A percentile compares a stretch with the other conserved stretches of the same genome.
Evolutionary conservation across 2,888 invertebrate species (phyloP).

Genomic region (Acanthopleura granulata): DNA sequence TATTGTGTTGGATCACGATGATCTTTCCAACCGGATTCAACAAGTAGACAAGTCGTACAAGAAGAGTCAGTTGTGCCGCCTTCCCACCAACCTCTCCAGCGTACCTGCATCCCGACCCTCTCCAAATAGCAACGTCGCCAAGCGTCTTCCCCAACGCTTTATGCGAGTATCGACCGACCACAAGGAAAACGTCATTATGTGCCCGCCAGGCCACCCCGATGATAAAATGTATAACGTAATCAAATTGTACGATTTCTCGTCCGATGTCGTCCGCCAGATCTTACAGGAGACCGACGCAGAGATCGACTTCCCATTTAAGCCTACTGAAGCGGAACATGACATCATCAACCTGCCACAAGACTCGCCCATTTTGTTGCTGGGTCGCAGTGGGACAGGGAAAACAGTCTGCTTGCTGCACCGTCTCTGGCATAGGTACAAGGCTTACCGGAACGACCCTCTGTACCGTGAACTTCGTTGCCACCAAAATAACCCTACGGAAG

Average conservation of each 20-base stretch:
- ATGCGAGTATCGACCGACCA: neutral
- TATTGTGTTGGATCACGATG: conserved; percentile 43
- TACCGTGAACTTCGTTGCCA: neutral
- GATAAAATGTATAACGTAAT: conserved; percentile 59
- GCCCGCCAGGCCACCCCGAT: conserved; percentile 57
- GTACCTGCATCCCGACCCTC: neutral
- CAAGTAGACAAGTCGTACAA: conserved; percentile 51
- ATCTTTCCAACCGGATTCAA: conserved; percentile 29
- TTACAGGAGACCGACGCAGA: conserved; percentile 46
- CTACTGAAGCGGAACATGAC: conserved; percentile 58
- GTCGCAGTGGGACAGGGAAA: conserved; percentile 64
- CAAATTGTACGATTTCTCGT: conserved; percentile 59
- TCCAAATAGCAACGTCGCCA: conserved; percentile 18
- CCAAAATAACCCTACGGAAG: too few species aligned
- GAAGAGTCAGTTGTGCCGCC: conserved; percentile 37
- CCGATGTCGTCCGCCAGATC: conserved; percentile 49
- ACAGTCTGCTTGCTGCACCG: conserved; percentile 63
- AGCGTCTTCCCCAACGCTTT: conserved; percentile 27
- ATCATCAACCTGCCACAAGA: conserved; percentile 51
- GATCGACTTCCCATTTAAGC: conserved; percentile 61
- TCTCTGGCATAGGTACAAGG: conserved; percentile 53
- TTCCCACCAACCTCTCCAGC: too few species aligned
- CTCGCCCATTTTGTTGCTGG: conserved; percentile 55
- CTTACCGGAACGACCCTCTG: conserved; percentile 43
- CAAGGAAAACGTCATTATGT: conserved; percentile 22